Base-by-base conservation (phyloP, 2,797 vertebrate species). In the Oryzias sinensis region DNA sequence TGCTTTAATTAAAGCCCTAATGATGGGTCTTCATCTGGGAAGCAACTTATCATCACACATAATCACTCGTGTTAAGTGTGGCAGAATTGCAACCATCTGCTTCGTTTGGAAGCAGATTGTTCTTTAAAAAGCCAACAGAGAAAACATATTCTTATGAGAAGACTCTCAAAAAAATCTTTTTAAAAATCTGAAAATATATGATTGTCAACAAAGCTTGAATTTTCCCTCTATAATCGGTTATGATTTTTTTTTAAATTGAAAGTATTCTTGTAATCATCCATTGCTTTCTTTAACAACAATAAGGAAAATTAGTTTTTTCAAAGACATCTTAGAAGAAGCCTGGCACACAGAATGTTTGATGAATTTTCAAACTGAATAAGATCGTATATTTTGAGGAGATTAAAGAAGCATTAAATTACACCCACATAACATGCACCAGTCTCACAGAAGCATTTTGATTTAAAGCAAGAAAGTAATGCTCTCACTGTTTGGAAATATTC, bases 61-160 rank as follows among this genome's bases (percentile, higher is more conserved):
- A 90, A 89, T 90, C 70, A 75, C 83, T 79, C 79, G 81, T 82
- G 82, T 89, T 88, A 79, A 78, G 41, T 54, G 59, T 63, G 80
- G 77, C 81, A 77, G 67, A 89, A 90, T 88, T 85, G 74, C 81
- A 80, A 84, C 87, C 88, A 90, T 89, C 86, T 89, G 89, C 75
- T 83, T 53, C 4, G 16, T 79, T 76, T 70, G 74, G 65, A 82
- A 69, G 9, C 76, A 86, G 79, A 83, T 85, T 82, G 72, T 85
- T 87, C 74, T 79, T 84, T 69, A 68, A 76, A 67, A 66, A 68
- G 76, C 59, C 27, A 54, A 15, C 13, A 53, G 46, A 62, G 73
- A 70, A 71, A 70, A 58, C 33, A 52, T 80, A 76, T 58, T 56
- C 59, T 81, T 80, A 78, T 77, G 67, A 52, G 25, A 27, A 56